These are phyloP conservation scores for Catajapyx aquilonaris DNA, from an alignment of 1,140 invertebrate species.

Conservation along the genomic window DNA sequence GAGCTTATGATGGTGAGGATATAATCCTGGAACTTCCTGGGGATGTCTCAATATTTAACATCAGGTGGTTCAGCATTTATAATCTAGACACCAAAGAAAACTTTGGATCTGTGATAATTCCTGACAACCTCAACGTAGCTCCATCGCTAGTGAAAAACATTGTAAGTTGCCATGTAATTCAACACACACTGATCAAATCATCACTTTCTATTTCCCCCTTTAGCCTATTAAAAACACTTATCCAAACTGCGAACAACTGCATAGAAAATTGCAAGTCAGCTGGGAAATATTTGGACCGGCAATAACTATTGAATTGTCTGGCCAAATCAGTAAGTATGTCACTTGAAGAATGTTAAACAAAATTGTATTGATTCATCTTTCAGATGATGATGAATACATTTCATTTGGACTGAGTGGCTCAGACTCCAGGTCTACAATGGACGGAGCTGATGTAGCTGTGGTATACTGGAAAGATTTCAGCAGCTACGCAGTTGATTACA, in stretches of 20 bases:
- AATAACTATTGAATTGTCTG: slow-evolving; percentile 67
- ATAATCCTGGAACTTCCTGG: slow-evolving; percentile 59
- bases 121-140: slow-evolving; percentile 62
- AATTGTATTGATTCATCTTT: slow-evolving; percentile 14
- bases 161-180: slow-evolving; percentile 11
- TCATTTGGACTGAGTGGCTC: slow-evolving; percentile 69
- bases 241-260: slow-evolving; percentile 68
- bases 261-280: slow-evolving; percentile 56
- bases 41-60: slow-evolving; percentile 56
- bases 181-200: neutral
- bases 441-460: slow-evolving; percentile 63
- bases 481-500: slow-evolving; percentile 59
- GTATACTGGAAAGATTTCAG: slow-evolving; percentile 47
- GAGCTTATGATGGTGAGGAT: slow-evolving; percentile 46
- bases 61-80: slow-evolving; percentile 67
- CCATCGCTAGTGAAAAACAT: slow-evolving; percentile 46
- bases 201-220: slow-evolving; percentile 8
- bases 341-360: neutral
- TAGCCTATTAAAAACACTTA: slow-evolving; percentile 31
- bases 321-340: slow-evolving; percentile 33
- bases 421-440: slow-evolving; percentile 45
- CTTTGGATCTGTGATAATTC: slow-evolving; percentile 56
- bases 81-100: slow-evolving; percentile 47
- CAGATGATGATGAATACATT: slow-evolving; percentile 57
- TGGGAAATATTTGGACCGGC: slow-evolving; percentile 82